These are phyloP conservation scores for Torymus auratus DNA, from an alignment of 2,888 invertebrate species.

Conservation along the genomic window DNA sequence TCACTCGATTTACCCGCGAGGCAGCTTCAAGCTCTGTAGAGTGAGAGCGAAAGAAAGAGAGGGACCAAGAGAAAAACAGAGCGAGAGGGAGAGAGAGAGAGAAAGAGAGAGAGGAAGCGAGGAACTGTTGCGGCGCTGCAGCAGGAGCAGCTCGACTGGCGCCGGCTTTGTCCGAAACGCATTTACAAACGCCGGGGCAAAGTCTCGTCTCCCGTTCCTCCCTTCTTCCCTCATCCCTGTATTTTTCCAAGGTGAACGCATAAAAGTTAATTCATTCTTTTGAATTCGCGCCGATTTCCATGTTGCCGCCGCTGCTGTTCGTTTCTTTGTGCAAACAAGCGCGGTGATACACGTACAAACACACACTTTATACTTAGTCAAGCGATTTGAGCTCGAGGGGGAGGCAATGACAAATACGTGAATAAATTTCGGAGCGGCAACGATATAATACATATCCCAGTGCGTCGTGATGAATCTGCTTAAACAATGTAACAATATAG, in stretches of 20 bases:
- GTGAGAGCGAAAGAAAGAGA: too few relatives aligned
- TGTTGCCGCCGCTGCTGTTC: neutral
- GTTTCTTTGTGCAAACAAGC: neutral
- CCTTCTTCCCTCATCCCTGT: neutral
- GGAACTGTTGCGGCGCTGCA: conserved; percentile 36
- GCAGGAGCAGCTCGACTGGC: conserved; percentile 35
- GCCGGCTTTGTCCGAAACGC: conserved; percentile 51
- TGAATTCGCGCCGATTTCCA: conserved; percentile 41
- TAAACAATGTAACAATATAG: too few relatives aligned
- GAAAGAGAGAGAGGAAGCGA: conserved; percentile 31
- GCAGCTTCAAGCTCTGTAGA: conserved; percentile 35
- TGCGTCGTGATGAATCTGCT: too few relatives aligned
- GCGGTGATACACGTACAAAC: too few relatives aligned
- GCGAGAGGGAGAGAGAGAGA: too few relatives aligned
- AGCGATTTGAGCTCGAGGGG: conserved; percentile 5
- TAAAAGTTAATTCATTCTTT: conserved; percentile 58
- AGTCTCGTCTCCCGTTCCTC: conserved; percentile 18
- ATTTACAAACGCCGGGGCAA: conserved; percentile 24
- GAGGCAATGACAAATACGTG: too few relatives aligned
- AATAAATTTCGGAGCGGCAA: too few relatives aligned
- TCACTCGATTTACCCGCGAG: conserved; percentile 47
- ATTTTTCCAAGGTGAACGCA: conserved; percentile 42
- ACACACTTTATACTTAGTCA: conserved; percentile 28
- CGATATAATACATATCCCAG: too few relatives aligned
- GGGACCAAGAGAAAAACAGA: too few relatives aligned